Conservation (phyloP, 2,113 vertebrate genomes). For the Leucopternis melanops region DNA sequence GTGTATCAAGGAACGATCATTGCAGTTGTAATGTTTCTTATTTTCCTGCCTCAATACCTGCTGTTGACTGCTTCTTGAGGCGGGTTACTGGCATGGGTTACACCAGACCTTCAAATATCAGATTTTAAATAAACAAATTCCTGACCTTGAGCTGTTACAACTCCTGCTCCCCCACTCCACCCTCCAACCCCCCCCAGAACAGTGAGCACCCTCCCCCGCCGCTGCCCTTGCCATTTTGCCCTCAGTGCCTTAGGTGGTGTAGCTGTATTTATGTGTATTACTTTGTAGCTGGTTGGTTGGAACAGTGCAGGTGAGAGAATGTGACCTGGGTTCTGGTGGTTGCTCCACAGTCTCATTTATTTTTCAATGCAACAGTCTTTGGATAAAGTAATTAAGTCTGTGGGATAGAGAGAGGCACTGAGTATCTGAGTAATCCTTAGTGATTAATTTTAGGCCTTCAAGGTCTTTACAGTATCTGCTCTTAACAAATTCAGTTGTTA, state of each 20-base stretch:
- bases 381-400: not conserved
- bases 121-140: not conserved
- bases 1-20: not conserved
- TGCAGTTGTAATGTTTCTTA: not conserved
- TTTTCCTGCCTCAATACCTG: not conserved
- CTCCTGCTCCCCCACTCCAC: not conserved
- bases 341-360: not conserved
- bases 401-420: not conserved
- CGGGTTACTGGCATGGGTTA: not conserved
- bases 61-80: not conserved
- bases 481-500: not conserved
- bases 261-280: not conserved
- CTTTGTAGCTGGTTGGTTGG: not conserved
- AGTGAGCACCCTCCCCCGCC: not conserved
- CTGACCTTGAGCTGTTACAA: not conserved
- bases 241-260: not conserved
- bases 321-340: not conserved
- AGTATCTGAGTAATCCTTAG: not conserved
- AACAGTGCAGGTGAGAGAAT: not conserved
- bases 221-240: not conserved
- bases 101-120: not conserved
- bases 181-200: rapidly evolving
- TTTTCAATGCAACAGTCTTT: not conserved
- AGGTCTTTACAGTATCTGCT: not conserved
- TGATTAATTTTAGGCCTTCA: not conserved